Base-by-base conservation (phyloP, 1,140 invertebrate species). In the Drosophila nasuta region DNA sequence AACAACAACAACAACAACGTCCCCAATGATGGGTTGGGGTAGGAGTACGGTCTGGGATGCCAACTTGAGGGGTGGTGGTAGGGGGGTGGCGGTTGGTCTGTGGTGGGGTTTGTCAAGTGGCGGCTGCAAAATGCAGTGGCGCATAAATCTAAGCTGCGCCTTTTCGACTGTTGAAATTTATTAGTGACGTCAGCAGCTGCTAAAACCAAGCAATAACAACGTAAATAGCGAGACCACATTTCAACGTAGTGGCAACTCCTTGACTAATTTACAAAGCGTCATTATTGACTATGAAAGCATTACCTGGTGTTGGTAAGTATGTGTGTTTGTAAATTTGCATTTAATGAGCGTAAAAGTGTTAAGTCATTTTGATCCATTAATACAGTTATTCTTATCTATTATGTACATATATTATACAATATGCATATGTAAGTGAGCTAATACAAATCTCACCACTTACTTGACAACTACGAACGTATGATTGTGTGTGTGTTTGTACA, bases 131-230 rank as follows among this genome's bases (percentile, higher is more conserved):
- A 76, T 76, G 73, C 73, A 76, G 15, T 60, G 68, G 68, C 73
- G 46, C 73, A 76, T 76, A 71, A 78, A 75, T 78, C 76, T 69
- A 78, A 78, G 56, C 78, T 74, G 68, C 63, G 71, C 67, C 52
- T 75, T 38, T 70, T 45, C 38, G 43, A 58, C 38, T 57, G 43
- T 17, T 70, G 13, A 67, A 76, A 72, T 71, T 51, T 76, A 76
- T 72, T 72, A 71, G 54, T 72, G 73, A 76, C 60, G 67, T 75
- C 67, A 75, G 33, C 70, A 66, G 48, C 56, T 43, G 52, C 62
- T 57, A 57, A 57, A 48, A 8, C 6, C 30, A 8, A 43, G 17
- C 48, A 49, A 62, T 15, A 35, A 38, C 30, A 49, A 63, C 25
- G 30, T 6, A 5, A 62, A 62, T 54, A 63, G 48, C 38, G 63